Base-by-base conservation (phyloP, 2,113 vertebrate species). In the Diadophis punctatus region DNA sequence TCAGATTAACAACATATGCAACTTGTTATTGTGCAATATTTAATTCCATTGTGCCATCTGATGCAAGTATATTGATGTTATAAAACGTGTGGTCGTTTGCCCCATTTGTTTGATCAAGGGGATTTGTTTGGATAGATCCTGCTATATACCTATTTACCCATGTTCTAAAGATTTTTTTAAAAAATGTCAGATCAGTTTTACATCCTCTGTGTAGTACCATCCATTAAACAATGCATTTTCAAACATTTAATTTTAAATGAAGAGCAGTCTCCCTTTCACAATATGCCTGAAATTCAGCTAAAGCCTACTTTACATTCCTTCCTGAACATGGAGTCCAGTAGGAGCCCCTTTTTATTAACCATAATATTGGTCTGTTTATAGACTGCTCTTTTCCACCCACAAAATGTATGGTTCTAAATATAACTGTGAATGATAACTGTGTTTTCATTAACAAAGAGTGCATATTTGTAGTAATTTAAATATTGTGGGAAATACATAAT, bases 401-500 rank as follows among this genome's bases (percentile, higher is more conserved):
- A 88, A 93, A 4, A 93, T 2, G 0, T 30, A 34, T 90, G 8
- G 91, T 92, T 94, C 80, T 34, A 48, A 87, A 91, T 52, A 68
- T 89, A 93, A 90, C 8, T n/a, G 2, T 92, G 92, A 89, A 55
- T 68, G 84, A 63, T 92, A 63, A 56, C 39, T 52, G 27, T 89
- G 5, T 90, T 95, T 93, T 95, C 89, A 48, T 25, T 94, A 55
- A 43, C 56, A 87, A 91, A 91, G 84, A 56, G 49, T 30, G 34
- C 30, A 55, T 91, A 90, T 91, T 92, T 94, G 74, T 91, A 91
- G 20, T 63, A 87, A 23, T 93, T 63, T 93, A 90, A 93, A 93
- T 89, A 74, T 86, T 90, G 52, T 18, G 88, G 93, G 87, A 94
- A 94, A 93, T 84, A 93, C 56, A 84, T 27, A 93, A 88, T 88